Evolutionary conservation across 2,888 invertebrate genomes (phyloP), one percentile per base, ranked within the genome.

Genomic region (Melinopterus prodromus): DNA sequence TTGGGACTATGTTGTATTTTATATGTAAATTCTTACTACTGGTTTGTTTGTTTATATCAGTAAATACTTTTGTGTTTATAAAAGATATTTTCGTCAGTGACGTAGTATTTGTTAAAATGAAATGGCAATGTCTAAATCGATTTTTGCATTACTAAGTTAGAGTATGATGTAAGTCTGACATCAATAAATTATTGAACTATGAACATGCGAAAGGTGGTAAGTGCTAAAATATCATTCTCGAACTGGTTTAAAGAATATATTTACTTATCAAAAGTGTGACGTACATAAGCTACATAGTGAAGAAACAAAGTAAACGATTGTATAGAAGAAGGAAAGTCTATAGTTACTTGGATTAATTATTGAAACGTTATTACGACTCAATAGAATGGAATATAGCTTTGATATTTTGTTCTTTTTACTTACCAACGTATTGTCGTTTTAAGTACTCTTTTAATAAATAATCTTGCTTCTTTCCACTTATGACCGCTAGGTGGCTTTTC

Each of bases 401-500:
- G 6, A 35, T 16, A 16, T 38, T 76, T 26, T 16, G 16, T 72
- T 15, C n/a, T 69, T 36, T 53, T 69, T 71, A 70, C 74, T 81
- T 75, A 81, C 80, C 80, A 37, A 77, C 70, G 35, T 81, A 80
- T 35, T 82, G 91, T 84, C 91, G 91, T 87, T 92, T 92, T 84
- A 95, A 91, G 84, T 93, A 93, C 83, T 90, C 91, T 80, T 93
- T 89, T 70, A 95, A 90, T 84, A 92, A 91, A 84, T 92, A 91
- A 86, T 94, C 93, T 86, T 94, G 94, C 92, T 92, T 93, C 79
- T 91, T 90, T 76, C 92, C 93, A 83, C 91, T 90, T 70, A 94
- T 92, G 37, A 93, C 92, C 3, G 94, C 93, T 79, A 95, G 89
- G 83, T 92, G 93, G 84, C 94, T 92, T 82, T 92, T 92, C 83